A percentile compares a stretch with the other conserved stretches of the same genome.
phyloP scores from a whole-genome alignment of 2,113 vertebrate species.

The Thinocorus orbignyianus region DNA sequence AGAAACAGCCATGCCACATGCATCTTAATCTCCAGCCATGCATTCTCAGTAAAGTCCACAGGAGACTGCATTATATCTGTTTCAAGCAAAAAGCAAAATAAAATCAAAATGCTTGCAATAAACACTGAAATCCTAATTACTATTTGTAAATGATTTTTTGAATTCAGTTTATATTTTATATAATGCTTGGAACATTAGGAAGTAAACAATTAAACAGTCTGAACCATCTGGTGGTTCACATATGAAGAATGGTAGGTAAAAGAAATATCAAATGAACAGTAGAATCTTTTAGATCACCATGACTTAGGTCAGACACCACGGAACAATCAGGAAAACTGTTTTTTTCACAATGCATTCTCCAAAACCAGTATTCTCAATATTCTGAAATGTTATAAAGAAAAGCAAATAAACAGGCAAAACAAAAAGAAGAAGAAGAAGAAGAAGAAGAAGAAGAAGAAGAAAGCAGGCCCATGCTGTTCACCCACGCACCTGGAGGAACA shows the following conservation, averaged over 20 bases:
- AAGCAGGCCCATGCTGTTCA: constrained; percentile 79
- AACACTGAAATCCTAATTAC: background rate
- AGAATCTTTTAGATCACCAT: background rate
- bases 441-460: constrained; percentile 50
- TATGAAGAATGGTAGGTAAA: background rate
- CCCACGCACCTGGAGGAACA: constrained; percentile 94
- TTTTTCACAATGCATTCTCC: constrained; percentile 53
- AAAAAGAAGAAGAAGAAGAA: constrained; percentile 45
- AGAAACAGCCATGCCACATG: constrained; percentile 75
- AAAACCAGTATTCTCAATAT: constrained; percentile 71
- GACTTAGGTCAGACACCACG: constrained; percentile 37
- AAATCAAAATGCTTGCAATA: background rate
- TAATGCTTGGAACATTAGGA: constrained; percentile 17
- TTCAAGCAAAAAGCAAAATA: constrained; percentile 41
- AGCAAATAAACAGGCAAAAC: background rate
- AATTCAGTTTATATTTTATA: constrained; percentile 36
- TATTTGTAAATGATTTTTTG: background rate
- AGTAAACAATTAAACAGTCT: background rate
- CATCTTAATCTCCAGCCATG: constrained; percentile 68
- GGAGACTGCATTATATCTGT: constrained; percentile 50
- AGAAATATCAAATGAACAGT: background rate
- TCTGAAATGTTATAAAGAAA: constrained; percentile 44
- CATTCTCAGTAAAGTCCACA: constrained; percentile 64
- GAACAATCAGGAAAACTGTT: constrained; percentile 52
- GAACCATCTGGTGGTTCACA: background rate